These are phyloP conservation scores for Ameiurus melas DNA, from an alignment of 2,113 vertebrate species.

Conservation along the genomic window DNA sequence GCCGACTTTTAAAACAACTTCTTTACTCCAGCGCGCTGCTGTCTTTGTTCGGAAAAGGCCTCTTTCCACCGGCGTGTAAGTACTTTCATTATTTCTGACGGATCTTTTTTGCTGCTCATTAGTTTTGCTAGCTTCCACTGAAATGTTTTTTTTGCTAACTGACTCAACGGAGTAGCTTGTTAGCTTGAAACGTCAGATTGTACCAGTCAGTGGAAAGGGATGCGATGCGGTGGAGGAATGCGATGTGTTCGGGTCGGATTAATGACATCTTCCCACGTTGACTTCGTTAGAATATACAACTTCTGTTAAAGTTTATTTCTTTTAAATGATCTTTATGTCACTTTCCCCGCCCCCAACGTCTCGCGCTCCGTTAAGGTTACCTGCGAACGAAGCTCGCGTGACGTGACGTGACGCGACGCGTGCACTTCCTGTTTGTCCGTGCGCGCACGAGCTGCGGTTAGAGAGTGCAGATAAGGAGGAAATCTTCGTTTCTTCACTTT, in stretches of 20 bases:
- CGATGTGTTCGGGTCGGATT: background rate
- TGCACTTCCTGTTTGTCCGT: background rate
- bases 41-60: conserved; percentile 2
- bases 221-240: background rate
- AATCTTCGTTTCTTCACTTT: background rate
- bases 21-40: conserved; percentile 1
- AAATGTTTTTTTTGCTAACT: conserved; percentile 12
- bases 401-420: background rate
- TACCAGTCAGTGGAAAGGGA: background rate
- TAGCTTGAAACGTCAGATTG: conserved; percentile 27
- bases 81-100: conserved; percentile 11
- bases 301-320: background rate
- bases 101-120: no score
- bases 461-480: background rate
- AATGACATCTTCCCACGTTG: background rate
- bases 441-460: conserved; percentile 16
- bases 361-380: conserved; percentile 17
- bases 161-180: background rate
- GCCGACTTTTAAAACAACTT: conserved; percentile 33
- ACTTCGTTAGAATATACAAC: background rate
- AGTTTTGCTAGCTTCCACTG: background rate
- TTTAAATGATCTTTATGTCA: no score
- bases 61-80: conserved; percentile 21
- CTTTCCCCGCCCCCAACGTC: no score
- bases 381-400: conserved; percentile 18